Percentiles rank a stretch among this genome's conserved stretches.
Conservation (phyloP, 2,797 vertebrate species). For the Myotis findleyi region DNA sequence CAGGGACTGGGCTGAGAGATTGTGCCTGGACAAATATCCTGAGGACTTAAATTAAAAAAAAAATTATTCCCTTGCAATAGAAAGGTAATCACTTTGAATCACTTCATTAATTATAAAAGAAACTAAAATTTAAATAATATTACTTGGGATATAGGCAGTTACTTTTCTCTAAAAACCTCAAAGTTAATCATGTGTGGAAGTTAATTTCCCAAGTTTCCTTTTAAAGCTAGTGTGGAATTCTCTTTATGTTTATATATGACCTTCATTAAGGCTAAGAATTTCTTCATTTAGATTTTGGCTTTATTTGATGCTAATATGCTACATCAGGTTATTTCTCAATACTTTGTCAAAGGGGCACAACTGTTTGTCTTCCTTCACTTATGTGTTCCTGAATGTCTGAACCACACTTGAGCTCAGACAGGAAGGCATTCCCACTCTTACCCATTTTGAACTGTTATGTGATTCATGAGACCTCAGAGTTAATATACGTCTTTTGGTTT, state of each 20-base stretch:
- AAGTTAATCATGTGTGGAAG: constrained; percentile 75
- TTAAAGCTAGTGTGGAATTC: constrained; percentile 75
- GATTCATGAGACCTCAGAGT: constrained; percentile 30
- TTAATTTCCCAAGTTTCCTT: constrained; percentile 81
- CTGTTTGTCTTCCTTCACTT: constrained; percentile 48
- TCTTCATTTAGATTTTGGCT: constrained; percentile 79
- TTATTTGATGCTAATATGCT: constrained; percentile 50
- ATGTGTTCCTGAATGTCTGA: constrained; percentile 21
- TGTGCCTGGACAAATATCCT: constrained; percentile 62
- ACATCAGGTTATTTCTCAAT: constrained; percentile 37
- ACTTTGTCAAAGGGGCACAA: constrained; percentile 46
- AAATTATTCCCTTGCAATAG: constrained; percentile 60
- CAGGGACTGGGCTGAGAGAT: not conserved
- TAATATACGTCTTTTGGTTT: not conserved
- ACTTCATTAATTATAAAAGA: constrained; percentile 77
- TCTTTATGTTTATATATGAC: constrained; percentile 72
- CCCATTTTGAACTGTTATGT: not conserved
- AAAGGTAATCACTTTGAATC: constrained; percentile 71
- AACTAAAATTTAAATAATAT: constrained; percentile 72
- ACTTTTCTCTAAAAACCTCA: constrained; percentile 65
- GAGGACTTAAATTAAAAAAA: constrained; percentile 8
- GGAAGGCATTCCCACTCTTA: not conserved
- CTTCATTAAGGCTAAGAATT: constrained; percentile 76
- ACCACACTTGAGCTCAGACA: not conserved
- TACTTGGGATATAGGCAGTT: constrained; percentile 57